Conservation (phyloP, 2,113 vertebrate species). For the Zosterops hypoxanthus region DNA sequence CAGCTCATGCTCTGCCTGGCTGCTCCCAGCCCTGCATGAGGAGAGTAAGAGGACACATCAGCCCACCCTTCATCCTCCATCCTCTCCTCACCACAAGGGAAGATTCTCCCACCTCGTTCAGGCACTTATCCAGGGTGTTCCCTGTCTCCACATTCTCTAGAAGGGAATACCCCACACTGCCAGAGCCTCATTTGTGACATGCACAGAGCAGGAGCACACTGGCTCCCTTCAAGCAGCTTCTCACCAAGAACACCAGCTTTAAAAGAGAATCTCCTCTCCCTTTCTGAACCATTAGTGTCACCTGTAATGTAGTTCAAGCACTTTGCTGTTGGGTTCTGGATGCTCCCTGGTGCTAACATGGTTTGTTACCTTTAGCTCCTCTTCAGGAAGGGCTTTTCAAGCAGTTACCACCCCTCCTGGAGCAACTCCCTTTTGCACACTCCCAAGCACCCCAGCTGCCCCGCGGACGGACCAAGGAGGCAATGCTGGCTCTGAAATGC, state of each 20-base stretch:
- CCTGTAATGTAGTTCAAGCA: rapidly evolving
- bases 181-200: rapidly evolving
- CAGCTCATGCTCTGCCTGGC: neutral
- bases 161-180: neutral
- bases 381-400: neutral
- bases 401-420: neutral
- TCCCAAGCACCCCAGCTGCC: neutral
- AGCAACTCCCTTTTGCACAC: neutral
- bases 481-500: neutral
- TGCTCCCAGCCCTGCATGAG: neutral
- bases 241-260: neutral
- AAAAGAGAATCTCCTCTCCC: neutral
- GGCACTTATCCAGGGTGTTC: neutral
- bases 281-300: neutral
- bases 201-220: neutral
- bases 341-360: rapidly evolving
- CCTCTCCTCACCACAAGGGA: neutral
- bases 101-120: neutral
- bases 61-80: neutral
- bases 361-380: neutral
- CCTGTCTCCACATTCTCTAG: neutral
- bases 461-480: neutral
- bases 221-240: neutral
- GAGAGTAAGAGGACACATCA: neutral
- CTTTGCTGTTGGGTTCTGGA: neutral